Base-by-base conservation (phyloP, 2,888 invertebrate genomes). In the Cryptophagus acutangulus region DNA sequence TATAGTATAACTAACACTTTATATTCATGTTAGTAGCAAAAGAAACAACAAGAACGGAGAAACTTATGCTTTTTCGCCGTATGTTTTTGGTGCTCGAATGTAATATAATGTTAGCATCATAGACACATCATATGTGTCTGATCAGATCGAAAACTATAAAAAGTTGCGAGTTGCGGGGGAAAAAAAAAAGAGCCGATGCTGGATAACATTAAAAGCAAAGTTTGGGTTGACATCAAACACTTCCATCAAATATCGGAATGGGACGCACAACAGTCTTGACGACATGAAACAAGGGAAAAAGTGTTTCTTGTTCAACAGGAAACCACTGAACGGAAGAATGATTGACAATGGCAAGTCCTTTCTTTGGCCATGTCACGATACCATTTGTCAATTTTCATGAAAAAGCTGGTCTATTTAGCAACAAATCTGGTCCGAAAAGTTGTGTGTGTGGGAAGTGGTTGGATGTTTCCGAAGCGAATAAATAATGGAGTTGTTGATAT, bases 201-300 rank as follows among this genome's bases (percentile, higher is more conserved):
- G 46, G 49, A 49, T 48, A 53, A 47, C 52, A 54, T 55, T 56
- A 59, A 61, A 57, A 59, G 59, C 55, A 55, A 61, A 61, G 61
- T 61, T 61, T 52, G 41, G 24, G 56, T 58, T 51, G 56, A 55
- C 58, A 57, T 49, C 49, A 43, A 56, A 52, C 49, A 52, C 54
- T 56, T 54, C 45, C 47, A 52, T 49, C 50, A 46, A 48, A 38
- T 48, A 43, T 46, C 43, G 43, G 49, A 41, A 45, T 30, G 43
- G 47, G 46, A 46, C 37, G 35, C 44, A 26, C n/a, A n/a, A 26
- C 3, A 4, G 9, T 15, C 14, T 31, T 15, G 16, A 16, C 15
- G 31, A n/a, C n/a, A n/a, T 26, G 26, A 43, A 45, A 41, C 46
- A 48, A n/a, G 41, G 38, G 45, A 46, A 49, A 54, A 56, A 55